Conservation (phyloP, 2,113 vertebrate species). For the Amphiprion ocellaris region DNA sequence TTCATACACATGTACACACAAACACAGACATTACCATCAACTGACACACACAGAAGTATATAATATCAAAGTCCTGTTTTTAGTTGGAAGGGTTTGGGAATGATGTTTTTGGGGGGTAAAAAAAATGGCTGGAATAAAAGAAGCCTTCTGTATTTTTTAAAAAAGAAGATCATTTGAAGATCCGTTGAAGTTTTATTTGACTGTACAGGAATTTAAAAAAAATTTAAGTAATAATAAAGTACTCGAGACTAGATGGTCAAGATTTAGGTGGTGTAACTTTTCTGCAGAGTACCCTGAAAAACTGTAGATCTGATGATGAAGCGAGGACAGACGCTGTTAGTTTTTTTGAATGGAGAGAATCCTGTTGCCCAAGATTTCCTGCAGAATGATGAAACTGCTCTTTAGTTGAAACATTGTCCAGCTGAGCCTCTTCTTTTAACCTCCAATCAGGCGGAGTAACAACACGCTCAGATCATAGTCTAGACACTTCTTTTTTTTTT, state of each 20-base stretch:
- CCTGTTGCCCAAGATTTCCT: constrained; percentile 27
- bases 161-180: constrained; percentile 75
- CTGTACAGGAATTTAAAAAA: constrained; percentile 85
- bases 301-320: constrained; percentile 47
- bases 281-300: constrained; percentile 87
- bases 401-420: constrained; percentile 51
- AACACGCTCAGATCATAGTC: constrained; percentile 57
- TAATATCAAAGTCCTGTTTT: constrained; percentile 88
- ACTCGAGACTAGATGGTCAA: constrained; percentile 83
- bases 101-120: constrained; percentile 60
- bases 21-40: constrained; percentile 36
- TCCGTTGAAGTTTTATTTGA: constrained; percentile 82
- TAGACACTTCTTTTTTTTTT: constrained; percentile 25
- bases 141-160: constrained; percentile 84
- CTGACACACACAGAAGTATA: constrained; percentile 79
- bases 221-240: constrained; percentile 81
- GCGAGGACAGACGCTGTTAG: constrained; percentile 52
- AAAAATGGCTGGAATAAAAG: constrained; percentile 75
- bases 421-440: constrained; percentile 54
- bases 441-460: constrained; percentile 46
- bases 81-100: constrained; percentile 77
- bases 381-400: constrained; percentile 46
- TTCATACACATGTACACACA: constrained; percentile 72
- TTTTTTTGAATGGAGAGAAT: constrained; percentile 46
- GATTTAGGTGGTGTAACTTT: constrained; percentile 96